Conservation (phyloP, 2,797 vertebrate species). For the Erpetoichthys calabaricus region DNA sequence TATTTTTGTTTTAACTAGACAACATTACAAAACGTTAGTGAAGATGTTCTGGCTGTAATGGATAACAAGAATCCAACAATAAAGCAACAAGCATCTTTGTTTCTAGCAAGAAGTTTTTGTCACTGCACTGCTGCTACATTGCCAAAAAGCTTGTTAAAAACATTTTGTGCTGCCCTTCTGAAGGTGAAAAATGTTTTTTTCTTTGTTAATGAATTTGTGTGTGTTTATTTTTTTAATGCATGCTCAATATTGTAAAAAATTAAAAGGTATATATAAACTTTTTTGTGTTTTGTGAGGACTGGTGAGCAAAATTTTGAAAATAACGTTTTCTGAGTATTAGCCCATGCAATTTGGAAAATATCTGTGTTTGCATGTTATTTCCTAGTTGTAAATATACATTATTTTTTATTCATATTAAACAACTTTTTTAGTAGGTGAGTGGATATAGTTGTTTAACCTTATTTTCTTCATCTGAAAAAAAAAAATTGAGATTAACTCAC, state of each 20-base stretch:
- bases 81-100: conserved; percentile 90
- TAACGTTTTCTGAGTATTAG: too few relatives aligned
- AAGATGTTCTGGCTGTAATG: conserved; percentile 87
- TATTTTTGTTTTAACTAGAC: conserved; percentile 48
- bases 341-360: too few relatives aligned
- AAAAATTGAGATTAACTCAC: conserved; percentile 13
- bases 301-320: too few relatives aligned
- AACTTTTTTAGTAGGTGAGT: neutral
- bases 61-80: conserved; percentile 98
- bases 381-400: neutral
- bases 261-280: too few relatives aligned
- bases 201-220: neutral
- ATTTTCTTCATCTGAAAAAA: conserved; percentile 4
- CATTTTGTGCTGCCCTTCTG: conserved; percentile 80
- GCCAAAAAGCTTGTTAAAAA: conserved; percentile 82
- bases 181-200: conserved; percentile 57
- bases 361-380: too few relatives aligned
- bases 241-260: too few relatives aligned
- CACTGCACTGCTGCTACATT: conserved; percentile 77
- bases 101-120: conserved; percentile 84
- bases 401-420: neutral
- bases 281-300: too few relatives aligned
- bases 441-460: neutral
- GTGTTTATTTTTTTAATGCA: too few relatives aligned
- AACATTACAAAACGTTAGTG: conserved; percentile 80